These are phyloP conservation scores for Malacoctenus gilli DNA, from an alignment of 2,797 vertebrate species.

Conservation along the genomic window DNA sequence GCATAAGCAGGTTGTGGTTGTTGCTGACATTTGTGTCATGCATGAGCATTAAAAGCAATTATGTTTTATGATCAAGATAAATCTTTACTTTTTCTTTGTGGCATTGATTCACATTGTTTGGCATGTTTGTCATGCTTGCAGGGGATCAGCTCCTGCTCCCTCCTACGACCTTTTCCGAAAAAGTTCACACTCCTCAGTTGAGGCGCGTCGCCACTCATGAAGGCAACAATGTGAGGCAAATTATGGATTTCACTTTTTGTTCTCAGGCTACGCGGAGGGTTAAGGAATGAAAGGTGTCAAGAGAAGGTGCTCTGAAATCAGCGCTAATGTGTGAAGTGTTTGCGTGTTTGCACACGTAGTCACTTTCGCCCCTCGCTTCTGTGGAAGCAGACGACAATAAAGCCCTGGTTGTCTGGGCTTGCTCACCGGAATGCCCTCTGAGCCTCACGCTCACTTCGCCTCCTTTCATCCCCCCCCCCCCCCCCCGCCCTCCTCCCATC, in stretches of 20 bases:
- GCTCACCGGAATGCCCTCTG: conserved; percentile 76
- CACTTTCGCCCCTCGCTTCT: conserved; percentile 60
- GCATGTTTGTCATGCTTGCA: too few species aligned
- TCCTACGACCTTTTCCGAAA: conserved; percentile 5
- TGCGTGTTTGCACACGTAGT: conserved; percentile 59
- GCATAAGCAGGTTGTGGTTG: too few species aligned
- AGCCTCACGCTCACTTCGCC: conserved; percentile 64
- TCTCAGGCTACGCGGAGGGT: conserved; percentile 36
- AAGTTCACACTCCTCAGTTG: conserved; percentile 1
- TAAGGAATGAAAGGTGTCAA: conserved; percentile 57
- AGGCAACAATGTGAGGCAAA: conserved; percentile 19
- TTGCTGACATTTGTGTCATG: too few species aligned
- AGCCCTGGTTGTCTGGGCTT: conserved; percentile 74
- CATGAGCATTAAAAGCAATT: too few species aligned
- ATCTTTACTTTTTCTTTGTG: too few species aligned
- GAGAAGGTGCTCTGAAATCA: conserved; percentile 36
- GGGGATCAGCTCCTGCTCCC: too few species aligned
- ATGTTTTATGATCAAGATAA: too few species aligned
- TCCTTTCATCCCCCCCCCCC: conserved; percentile 68
- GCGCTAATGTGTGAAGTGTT: conserved; percentile 61
- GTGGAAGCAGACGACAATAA: conserved; percentile 65
- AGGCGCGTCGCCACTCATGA: conserved; percentile 14
- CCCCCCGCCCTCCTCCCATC: conserved; percentile 51
- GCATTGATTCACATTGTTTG: too few species aligned
- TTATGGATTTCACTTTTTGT: conserved; percentile 31